Conservation (phyloP, 2,113 vertebrate species). For the Amia ocellicauda region DNA sequence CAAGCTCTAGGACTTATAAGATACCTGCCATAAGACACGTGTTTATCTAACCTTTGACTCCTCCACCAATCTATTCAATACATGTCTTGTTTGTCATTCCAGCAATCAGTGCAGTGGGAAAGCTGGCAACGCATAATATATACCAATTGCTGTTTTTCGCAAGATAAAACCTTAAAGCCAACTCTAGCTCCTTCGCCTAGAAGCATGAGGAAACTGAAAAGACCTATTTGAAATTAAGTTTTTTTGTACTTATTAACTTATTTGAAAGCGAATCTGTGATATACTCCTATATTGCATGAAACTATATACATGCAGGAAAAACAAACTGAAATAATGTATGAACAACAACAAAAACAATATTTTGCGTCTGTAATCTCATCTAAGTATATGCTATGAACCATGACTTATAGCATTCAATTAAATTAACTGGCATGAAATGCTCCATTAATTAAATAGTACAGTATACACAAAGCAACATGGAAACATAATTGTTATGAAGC, state of each 20-base stretch:
- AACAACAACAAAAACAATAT: too few species aligned
- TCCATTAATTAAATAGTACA: background rate
- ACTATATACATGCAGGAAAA: too few species aligned
- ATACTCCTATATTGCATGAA: too few species aligned
- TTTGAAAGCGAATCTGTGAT: too few species aligned
- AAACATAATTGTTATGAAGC: background rate
- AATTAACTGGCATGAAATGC: background rate
- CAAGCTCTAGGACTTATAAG: background rate
- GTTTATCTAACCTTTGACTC: conserved; percentile 5
- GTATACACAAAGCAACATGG: background rate
- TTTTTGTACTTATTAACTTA: too few species aligned
- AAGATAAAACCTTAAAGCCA: background rate
- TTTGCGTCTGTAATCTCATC: background rate
- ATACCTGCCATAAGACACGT: background rate
- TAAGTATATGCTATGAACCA: background rate
- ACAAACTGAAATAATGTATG: background rate
- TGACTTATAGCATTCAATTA: background rate
- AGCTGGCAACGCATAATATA: background rate
- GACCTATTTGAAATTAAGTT: too few species aligned
- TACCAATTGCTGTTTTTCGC: background rate
- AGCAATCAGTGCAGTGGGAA: background rate
- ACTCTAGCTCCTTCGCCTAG: too few species aligned
- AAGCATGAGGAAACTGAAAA: too few species aligned
- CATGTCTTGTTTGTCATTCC: background rate
- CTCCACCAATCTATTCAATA: background rate